These are phyloP conservation scores for Drosophila melanocephala DNA, from an alignment of 2,888 invertebrate genomes.

Conservation along the genomic window DNA sequence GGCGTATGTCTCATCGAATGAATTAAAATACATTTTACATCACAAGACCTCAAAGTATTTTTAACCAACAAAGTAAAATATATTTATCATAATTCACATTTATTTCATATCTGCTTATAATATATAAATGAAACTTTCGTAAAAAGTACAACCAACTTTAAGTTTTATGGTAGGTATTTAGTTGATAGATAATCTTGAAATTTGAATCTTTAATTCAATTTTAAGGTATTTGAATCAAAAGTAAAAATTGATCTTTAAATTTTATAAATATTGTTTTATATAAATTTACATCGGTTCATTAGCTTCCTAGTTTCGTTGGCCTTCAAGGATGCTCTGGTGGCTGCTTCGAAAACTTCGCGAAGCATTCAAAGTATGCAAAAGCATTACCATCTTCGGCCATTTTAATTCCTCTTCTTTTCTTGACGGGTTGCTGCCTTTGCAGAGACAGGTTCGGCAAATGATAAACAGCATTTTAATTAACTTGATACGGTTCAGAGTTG, in stretches of 20 bases:
- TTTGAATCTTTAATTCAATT: background rate
- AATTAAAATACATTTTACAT: background rate
- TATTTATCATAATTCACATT: background rate
- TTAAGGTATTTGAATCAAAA: background rate
- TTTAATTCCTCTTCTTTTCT: too few species aligned
- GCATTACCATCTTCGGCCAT: too few species aligned
- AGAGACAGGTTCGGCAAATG: too few species aligned
- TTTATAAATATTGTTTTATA: background rate
- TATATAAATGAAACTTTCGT: background rate
- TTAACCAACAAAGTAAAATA: background rate
- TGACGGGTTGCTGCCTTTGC: too few species aligned
- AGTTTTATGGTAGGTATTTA: constrained; percentile 7
- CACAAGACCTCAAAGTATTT: background rate
- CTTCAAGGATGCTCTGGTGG: constrained; percentile 94
- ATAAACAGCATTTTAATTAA: too few species aligned
- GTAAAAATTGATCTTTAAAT: background rate
- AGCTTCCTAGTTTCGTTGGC: too few species aligned
- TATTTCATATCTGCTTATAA: background rate
- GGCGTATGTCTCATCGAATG: background rate
- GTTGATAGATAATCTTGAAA: background rate
- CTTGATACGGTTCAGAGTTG: too few species aligned
- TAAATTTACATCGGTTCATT: constrained; percentile 78
- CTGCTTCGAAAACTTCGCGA: constrained; percentile 99
- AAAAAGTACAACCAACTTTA: constrained; percentile 4
- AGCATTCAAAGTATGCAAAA: constrained; percentile 93